Evolutionary conservation across 2,888 invertebrate species (phyloP).

Genomic region (Pecten maximus): DNA sequence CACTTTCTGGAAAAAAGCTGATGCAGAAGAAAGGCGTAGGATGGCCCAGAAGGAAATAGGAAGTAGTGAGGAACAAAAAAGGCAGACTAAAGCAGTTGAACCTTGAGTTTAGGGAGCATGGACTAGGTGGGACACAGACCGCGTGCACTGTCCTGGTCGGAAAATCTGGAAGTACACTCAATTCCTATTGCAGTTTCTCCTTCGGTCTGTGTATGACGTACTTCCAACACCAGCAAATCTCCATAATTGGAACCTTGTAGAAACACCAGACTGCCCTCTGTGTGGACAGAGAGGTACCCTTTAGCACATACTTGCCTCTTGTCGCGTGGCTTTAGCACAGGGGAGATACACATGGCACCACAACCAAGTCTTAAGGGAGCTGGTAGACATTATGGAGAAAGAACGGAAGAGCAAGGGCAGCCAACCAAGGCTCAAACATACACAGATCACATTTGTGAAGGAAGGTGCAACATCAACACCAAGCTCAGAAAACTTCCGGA

Average conservation of each 20-base stretch:
- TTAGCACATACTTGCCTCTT: too few species aligned
- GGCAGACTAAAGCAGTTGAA: slow-evolving; percentile 43
- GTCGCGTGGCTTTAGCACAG: not conserved
- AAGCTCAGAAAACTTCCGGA: not conserved
- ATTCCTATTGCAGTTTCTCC: too few species aligned
- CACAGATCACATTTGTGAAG: not conserved
- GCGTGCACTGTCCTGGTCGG: too few species aligned
- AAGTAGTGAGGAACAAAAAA: slow-evolving; percentile 38
- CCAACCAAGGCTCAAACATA: not conserved
- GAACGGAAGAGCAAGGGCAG: not conserved
- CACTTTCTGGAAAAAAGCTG: slow-evolving; percentile 39
- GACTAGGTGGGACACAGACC: slow-evolving; percentile 44
- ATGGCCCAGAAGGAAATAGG: slow-evolving; percentile 48
- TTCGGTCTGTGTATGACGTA: slow-evolving; percentile 25
- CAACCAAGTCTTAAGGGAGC: slow-evolving; percentile 33
- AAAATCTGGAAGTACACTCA: not conserved
- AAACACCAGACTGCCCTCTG: not conserved
- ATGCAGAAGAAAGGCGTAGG: slow-evolving; percentile 33
- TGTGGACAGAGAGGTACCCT: not conserved
- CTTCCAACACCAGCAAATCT: slow-evolving; percentile 26
- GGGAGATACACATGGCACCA: too few species aligned
- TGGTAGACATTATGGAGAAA: too few species aligned
- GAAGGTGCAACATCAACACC: not conserved
- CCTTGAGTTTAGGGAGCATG: slow-evolving; percentile 41
- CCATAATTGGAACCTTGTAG: not conserved